Base-by-base conservation (phyloP, 2,113 vertebrate genomes). In the Grammomys surdaster region DNA sequence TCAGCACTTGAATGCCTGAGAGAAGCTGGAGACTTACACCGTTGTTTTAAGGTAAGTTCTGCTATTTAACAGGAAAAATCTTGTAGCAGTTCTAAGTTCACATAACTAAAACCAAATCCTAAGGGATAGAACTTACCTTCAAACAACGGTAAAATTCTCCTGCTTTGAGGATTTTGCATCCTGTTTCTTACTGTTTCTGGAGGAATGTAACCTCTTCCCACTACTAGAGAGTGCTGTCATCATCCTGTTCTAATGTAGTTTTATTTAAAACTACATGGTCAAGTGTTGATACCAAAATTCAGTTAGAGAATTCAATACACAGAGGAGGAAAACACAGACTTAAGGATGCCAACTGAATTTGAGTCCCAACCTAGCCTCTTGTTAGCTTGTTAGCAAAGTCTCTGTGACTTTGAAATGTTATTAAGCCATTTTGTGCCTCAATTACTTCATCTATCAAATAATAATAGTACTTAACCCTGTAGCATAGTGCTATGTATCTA, bases 21-120 rank as follows among this genome's bases (percentile, higher is more conserved):
- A 97, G 98, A 96, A 97, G 98, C 97, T 89, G 96, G 97, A 98
- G 93, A 97, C 95, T 97, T 95, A 98, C 98, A 98, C 95, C 87
- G 84, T 98, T 97, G 97, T 97, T 98, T 97, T 95, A 95, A 98
- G 98, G 97, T 92, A 97, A 98, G 97, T 98, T 97, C 95, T 97
- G 28, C 95, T 98, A 60, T 93, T 95, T 97, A 89, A 95, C 75
- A 97, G 94, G 93, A 86, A 96, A 85, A 95, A 92, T 78, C 87
- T n/a, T 70, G 33, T 95, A 95, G 93, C 94, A 97, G 91, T 88
- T 94, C 40, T 97, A 96, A 89, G 97, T 97, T 65, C 67, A 78
- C 77, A 28, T 93, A 93, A 89, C 65, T 81, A 95, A 90, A 90
- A 89, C 56, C 88, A 65, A 67, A 96, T 93, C 91, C 77, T 90